Evolutionary conservation across 2,113 vertebrate species (phyloP), one percentile per base, ranked within the genome.

Genomic region (Galemys pyrenaicus): DNA sequence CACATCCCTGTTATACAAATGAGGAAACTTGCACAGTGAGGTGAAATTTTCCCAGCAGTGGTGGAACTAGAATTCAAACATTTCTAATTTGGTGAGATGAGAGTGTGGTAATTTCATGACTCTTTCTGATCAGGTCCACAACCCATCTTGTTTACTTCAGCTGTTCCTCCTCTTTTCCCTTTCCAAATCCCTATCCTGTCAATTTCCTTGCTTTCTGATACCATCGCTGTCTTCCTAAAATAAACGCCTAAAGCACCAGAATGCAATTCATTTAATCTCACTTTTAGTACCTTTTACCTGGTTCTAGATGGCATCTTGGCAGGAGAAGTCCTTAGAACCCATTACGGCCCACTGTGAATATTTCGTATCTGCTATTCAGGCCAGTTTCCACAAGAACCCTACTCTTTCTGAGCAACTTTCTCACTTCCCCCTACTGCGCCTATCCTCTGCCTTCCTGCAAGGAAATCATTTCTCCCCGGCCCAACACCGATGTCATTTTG

Each of bases 141-240:
- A 49, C 87, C 65, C 65, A 58, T 22, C 9, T 73, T 26, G 49
- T 77, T 85, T 64, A 58, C 60, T 73, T 64, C 28, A 7, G 32
- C 37, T 35, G 39, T 28, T 89, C 65, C 65, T 80, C 26, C 49
- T 62, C 46, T 37, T 35, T 79, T 78, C 37, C 28, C 75, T 64
- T 94, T 93, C 83, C 82, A 89, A 95, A 94, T 78, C 10, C 71
- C 58, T 78, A 56, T 68, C 39, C 89, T 49, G 74, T 87, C 80
- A 58, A 64, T 28, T 79, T 75, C 82, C 87, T 84, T 92, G 68
- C 79, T 96, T 87, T 83, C 91, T 75, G 87, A 68, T 16, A 67
- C 44, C 51, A 92, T 5, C 60, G 60, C 74, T 58, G 49, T 49
- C 81, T 51, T 54, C 32, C 32, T 62, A 60, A 92, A 89, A 90